Evolutionary conservation across 2,113 vertebrate genomes (phyloP).

Genomic region (Amblyornis subalaris): DNA sequence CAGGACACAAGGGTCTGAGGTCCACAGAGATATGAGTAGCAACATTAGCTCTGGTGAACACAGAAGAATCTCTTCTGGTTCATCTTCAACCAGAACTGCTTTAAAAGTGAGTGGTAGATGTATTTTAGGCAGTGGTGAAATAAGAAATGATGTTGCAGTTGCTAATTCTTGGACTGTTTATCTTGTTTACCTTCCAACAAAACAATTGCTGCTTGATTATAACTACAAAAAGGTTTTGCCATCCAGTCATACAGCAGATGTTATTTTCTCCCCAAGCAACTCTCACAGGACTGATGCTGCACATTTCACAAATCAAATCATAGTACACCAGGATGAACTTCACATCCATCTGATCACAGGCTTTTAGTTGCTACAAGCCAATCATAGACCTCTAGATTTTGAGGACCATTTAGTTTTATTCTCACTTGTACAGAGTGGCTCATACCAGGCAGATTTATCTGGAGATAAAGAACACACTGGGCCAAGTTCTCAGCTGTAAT

Average conservation of each 20-base stretch:
- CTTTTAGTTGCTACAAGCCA: neutral
- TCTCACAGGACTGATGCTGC: constrained; percentile 36
- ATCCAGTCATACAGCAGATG: constrained; percentile 39
- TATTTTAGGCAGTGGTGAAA: neutral
- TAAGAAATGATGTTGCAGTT: neutral
- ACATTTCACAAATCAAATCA: constrained; percentile 44
- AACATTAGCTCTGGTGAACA: neutral
- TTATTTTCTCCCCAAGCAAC: constrained; percentile 48
- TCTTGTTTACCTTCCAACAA: constrained; percentile 57
- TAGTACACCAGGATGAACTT: neutral
- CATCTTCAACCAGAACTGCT: neutral
- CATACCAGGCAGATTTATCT: neutral
- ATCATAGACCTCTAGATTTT: neutral
- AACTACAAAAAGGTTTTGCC: constrained; percentile 57
- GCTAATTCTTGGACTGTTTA: constrained; percentile 38
- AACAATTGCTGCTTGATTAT: constrained; percentile 59
- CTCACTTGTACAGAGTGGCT: neutral
- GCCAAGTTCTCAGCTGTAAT: neutral
- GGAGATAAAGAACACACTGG: neutral
- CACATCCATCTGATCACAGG: neutral
- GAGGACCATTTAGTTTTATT: neutral
- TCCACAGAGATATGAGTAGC: neutral
- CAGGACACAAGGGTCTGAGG: neutral
- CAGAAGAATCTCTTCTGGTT: neutral
- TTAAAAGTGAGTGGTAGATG: neutral